Percentiles rank a stretch among this genome's conserved stretches.
Conservation (phyloP, 92 coral and sea anemone genomes). For the Desmophyllum pertusum region DNA sequence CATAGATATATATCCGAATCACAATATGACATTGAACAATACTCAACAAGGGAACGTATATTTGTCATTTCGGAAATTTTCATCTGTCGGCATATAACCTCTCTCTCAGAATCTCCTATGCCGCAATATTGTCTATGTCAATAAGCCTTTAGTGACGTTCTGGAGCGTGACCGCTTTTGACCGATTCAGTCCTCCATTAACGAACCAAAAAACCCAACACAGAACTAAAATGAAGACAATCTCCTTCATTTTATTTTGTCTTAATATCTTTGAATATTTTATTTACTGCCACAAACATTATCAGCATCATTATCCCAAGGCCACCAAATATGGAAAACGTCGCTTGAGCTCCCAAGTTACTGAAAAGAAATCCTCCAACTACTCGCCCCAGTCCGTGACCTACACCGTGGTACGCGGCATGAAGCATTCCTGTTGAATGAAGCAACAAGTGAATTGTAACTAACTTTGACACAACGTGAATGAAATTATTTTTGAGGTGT, state of each 20-base stretch:
- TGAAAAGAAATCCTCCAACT: slow-evolving; percentile 65
- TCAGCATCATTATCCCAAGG: slow-evolving; percentile 42
- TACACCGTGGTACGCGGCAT: slow-evolving; percentile 66
- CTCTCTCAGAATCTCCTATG: no score
- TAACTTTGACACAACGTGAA: no score
- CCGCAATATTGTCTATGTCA: no score
- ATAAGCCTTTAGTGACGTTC: no score
- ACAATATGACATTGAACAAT: no score
- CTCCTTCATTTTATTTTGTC: neutral
- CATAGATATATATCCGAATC: neutral
- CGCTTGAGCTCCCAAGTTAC: slow-evolving; percentile 52
- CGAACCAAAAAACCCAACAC: neutral
- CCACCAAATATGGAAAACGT: slow-evolving; percentile 62
- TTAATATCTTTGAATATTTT: slow-evolving; percentile 2
- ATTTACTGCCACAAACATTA: slow-evolving; percentile 47
- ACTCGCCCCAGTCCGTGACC: slow-evolving; percentile 78
- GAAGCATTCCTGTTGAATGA: slow-evolving; percentile 60
- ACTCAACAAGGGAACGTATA: no score
- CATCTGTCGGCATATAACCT: no score
- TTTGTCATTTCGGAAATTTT: no score
- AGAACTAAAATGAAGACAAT: neutral
- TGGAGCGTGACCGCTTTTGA: no score
- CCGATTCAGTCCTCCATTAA: no score
- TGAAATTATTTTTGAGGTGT: no score
- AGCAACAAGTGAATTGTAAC: neutral